Evolutionary conservation across 2,113 vertebrate species (phyloP).

Genomic region (Anolis sagrei): DNA sequence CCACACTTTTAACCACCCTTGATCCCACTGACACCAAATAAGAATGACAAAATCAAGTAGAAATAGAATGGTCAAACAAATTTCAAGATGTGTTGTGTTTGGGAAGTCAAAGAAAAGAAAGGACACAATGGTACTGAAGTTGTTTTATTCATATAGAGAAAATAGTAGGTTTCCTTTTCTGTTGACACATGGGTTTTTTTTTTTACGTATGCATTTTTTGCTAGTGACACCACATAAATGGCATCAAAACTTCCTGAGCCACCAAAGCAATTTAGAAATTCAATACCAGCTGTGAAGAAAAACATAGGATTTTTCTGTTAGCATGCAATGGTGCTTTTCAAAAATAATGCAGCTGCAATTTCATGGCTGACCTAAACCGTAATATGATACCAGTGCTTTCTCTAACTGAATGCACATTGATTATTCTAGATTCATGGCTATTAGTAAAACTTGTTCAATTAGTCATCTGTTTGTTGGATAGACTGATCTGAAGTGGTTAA

Average conservation of each 20-base stretch:
- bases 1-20: neutral
- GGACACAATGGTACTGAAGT: constrained; percentile 48
- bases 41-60: neutral
- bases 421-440: constrained; percentile 4
- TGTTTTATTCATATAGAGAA: constrained; percentile 49
- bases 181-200: constrained; percentile 49
- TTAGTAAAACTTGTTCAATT: constrained; percentile 21
- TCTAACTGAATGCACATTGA: neutral
- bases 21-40: neutral
- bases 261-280: constrained; percentile 50
- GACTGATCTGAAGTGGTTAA: neutral
- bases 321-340: neutral
- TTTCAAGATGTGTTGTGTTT: neutral
- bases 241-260: constrained; percentile 42
- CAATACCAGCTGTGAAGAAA: constrained; percentile 18
- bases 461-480: neutral
- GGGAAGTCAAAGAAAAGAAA: constrained; percentile 36
- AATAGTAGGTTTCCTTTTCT: constrained; percentile 34
- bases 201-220: constrained; percentile 49
- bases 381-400: constrained; percentile 24
- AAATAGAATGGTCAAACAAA: neutral
- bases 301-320: constrained; percentile 35
- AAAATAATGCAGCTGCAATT: constrained; percentile 32
- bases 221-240: constrained; percentile 39
- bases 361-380: constrained; percentile 50